phyloP scores from a whole-genome alignment of 2,113 vertebrate species.

The Madoqua kirkii region DNA sequence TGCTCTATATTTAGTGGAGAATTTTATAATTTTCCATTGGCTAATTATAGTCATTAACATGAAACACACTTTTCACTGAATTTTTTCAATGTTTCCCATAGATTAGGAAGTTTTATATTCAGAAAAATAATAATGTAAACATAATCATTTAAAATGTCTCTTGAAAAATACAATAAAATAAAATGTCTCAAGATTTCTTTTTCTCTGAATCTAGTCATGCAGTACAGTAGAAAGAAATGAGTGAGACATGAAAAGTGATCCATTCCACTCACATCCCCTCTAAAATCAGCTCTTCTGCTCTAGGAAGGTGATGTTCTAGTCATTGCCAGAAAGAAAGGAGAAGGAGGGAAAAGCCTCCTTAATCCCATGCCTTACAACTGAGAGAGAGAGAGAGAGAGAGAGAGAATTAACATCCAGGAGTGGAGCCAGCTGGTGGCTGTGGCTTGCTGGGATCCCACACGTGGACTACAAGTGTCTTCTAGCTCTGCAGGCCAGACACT shows the following conservation, averaged over 20 bases:
- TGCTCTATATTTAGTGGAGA: not conserved
- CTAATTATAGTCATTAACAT: not conserved
- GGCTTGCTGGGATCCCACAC: not conserved
- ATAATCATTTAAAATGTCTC: not conserved
- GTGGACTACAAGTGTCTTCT: not conserved
- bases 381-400: not conserved
- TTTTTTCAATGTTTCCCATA: not conserved
- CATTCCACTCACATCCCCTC: not conserved
- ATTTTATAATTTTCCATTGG: not conserved
- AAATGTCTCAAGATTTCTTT: not conserved
- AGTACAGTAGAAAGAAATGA: not conserved
- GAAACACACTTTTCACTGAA: not conserved
- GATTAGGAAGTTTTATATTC: not conserved
- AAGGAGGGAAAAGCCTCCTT: not conserved
- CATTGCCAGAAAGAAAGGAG: not conserved
- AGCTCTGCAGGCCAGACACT: not conserved
- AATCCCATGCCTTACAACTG: not conserved
- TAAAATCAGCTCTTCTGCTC: not conserved
- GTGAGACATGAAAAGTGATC: not conserved
- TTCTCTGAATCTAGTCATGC: not conserved
- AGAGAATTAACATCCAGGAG: not conserved
- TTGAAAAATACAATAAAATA: not conserved
- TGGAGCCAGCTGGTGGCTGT: not conserved
- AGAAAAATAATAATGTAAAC: not conserved
- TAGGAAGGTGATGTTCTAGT: not conserved